Base-by-base conservation (phyloP, 2,888 invertebrate species). In the Abscondita cerata region DNA sequence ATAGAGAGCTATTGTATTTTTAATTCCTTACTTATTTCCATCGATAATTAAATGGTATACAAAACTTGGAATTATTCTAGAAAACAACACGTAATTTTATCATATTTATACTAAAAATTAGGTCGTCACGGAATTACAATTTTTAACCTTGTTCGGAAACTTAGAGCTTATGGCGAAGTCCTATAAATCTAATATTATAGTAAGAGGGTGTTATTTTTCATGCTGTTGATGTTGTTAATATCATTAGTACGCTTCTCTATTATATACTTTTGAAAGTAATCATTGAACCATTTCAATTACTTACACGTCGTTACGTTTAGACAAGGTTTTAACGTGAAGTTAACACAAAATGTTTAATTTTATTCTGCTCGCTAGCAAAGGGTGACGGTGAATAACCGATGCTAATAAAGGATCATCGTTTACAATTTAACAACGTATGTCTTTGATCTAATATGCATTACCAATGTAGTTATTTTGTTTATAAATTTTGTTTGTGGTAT, bases 211-310 rank as follows among this genome's bases (percentile, higher is more conserved):
- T 25, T 4, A 6, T 25, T 25, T 25, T 25, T 25, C 25, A 71
- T 70, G 69, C 69, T 62, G 68, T 70, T 69, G 68, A 60, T 58
- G 50, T 65, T 54, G 25, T 64, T 69, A 69, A 72, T 72, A 68
- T 68, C 68, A 70, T 71, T 70, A 72, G 65, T 64, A 54, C 64
- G 59, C 41, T 44, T 56, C 59, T 53, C 65, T 67, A 62, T 61
- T 62, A 60, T 64, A 67, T 70, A 69, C 64, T 68, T 69, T 68
- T 64, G 59, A 79, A 75, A 76, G 80, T 77, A 75, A 79, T 80
- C 78, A 59, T 52, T 59, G 51, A 56, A 50, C 54, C 60, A 51
- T 54, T 38, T 51, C 25, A 33, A 13, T 16, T 25, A 6, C 25
- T n/a, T 31, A 52, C 60, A 61, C 60, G 55, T 55, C 60, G 51